These are phyloP conservation scores for Phortica magna DNA, from an alignment of 2,888 invertebrate species.

Conservation along the genomic window DNA sequence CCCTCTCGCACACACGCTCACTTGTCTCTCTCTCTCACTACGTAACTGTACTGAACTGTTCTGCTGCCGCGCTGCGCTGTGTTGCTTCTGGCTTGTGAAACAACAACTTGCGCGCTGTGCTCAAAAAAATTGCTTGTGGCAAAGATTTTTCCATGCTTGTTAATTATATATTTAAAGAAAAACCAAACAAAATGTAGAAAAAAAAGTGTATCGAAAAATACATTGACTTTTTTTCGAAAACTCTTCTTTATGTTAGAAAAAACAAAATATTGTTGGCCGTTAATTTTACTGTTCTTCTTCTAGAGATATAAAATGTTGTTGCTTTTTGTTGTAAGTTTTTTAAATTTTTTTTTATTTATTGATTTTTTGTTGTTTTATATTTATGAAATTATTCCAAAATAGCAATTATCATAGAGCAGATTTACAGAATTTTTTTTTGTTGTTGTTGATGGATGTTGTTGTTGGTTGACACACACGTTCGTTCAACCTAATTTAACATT, in stretches of 20 bases:
- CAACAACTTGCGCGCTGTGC: not conserved
- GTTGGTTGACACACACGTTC: constrained; percentile 15
- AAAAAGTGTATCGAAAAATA: not conserved
- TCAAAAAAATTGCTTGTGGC: constrained; percentile 23
- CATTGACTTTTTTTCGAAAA: no score
- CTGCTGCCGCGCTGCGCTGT: no score
- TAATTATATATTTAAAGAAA: constrained; percentile 41
- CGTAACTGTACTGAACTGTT: no score
- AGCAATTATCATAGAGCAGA: constrained; percentile 72
- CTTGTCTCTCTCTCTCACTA: no score
- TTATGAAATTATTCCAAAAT: constrained; percentile 71
- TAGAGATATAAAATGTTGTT: constrained; percentile 42
- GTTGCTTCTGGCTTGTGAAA: no score
- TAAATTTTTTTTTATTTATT: constrained; percentile 50
- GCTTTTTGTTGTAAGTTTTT: constrained; percentile 39
- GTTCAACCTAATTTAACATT: not conserved
- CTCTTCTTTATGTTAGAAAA: no score
- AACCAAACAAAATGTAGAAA: constrained; percentile 13
- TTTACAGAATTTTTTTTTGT: constrained; percentile 62
- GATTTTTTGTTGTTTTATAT: constrained; percentile 57
- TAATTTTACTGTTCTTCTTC: constrained; percentile 7
- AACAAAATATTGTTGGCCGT: no score
- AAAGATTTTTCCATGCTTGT: constrained; percentile 55
- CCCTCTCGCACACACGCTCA: no score
- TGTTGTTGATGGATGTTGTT: constrained; percentile 51